These are phyloP conservation scores for Orussus abietinus DNA, from an alignment of 1,140 invertebrate genomes.

Conservation along the genomic window DNA sequence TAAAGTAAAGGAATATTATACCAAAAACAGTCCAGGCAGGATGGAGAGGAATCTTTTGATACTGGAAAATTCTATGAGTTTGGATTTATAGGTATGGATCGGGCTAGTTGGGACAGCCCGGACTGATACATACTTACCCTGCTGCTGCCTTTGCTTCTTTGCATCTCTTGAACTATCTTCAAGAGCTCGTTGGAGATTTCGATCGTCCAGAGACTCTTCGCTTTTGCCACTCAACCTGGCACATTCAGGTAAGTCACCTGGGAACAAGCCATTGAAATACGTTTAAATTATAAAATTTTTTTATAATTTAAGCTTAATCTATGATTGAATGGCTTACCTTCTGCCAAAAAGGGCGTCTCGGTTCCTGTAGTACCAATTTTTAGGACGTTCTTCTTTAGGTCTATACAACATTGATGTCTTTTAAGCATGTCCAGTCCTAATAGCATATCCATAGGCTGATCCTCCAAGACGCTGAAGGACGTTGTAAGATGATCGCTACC, in stretches of 20 bases:
- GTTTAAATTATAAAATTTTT: not conserved
- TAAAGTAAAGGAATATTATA: not conserved
- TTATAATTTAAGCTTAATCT: not conserved
- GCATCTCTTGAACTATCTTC: slow-evolving; percentile 54
- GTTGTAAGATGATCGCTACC: slow-evolving; percentile 90
- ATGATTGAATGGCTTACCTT: slow-evolving; percentile 52
- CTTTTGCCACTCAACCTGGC: slow-evolving; percentile 53
- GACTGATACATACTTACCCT: slow-evolving; percentile 43
- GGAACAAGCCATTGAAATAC: slow-evolving; percentile 9
- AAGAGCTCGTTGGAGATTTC: slow-evolving; percentile 61
- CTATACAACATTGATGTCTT: slow-evolving; percentile 93
- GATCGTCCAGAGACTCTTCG: slow-evolving; percentile 58
- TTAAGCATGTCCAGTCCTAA: slow-evolving; percentile 96
- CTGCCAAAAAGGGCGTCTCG: slow-evolving; percentile 84
- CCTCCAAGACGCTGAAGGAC: slow-evolving; percentile 95
- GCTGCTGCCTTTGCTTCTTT: slow-evolving; percentile 43
- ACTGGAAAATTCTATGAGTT: slow-evolving; percentile 4
- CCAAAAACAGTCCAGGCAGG: slow-evolving; percentile 1
- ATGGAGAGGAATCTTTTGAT: not conserved
- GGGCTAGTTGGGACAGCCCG: slow-evolving; percentile 20
- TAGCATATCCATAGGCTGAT: slow-evolving; percentile 98
- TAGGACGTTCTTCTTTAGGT: slow-evolving; percentile 84
- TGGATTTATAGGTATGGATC: slow-evolving; percentile 4
- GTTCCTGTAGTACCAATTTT: slow-evolving; percentile 94
- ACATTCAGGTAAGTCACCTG: slow-evolving; percentile 52